These are phyloP conservation scores for Tetheella fluctuosa DNA, from an alignment of 2,888 invertebrate species.

Conservation along the genomic window DNA sequence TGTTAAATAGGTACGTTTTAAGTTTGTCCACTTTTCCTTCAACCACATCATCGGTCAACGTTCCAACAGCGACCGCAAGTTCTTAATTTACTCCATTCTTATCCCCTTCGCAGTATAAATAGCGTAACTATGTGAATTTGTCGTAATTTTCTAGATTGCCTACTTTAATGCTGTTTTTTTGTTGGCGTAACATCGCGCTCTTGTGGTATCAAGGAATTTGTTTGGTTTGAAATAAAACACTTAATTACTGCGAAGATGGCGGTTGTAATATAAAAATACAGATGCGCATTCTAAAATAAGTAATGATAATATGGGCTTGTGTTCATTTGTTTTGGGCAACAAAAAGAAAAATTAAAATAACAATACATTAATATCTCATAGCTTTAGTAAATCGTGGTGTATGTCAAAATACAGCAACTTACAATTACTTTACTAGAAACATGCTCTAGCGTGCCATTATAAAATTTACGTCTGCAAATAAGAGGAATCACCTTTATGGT, in stretches of 20 bases:
- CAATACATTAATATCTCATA: too few species aligned
- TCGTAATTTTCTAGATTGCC: constrained; percentile 39
- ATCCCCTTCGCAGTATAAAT: constrained; percentile 37
- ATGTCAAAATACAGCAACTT: too few species aligned
- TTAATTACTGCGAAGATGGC: neutral
- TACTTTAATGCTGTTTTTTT: constrained; percentile 20
- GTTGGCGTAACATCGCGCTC: constrained; percentile 7
- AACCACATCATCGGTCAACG: constrained; percentile 53
- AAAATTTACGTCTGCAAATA: constrained; percentile 1
- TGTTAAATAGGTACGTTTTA: neutral
- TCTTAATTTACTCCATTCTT: constrained; percentile 41
- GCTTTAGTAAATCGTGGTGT: too few species aligned
- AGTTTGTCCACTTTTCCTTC: constrained; percentile 26
- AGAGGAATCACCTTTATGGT: constrained; percentile 8
- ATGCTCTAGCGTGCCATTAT: too few species aligned
- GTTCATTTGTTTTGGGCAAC: too few species aligned
- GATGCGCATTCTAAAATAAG: neutral
- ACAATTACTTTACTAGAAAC: too few species aligned
- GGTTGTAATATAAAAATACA: neutral
- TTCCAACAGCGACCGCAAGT: constrained; percentile 49
- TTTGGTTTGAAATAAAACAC: constrained; percentile 9
- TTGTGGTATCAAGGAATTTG: constrained; percentile 8
- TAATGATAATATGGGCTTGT: too few species aligned
- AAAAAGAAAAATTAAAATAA: too few species aligned
- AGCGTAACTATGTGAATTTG: constrained; percentile 43